Conservation (phyloP, 2,797 vertebrate species). For the Liasis olivaceus region DNA sequence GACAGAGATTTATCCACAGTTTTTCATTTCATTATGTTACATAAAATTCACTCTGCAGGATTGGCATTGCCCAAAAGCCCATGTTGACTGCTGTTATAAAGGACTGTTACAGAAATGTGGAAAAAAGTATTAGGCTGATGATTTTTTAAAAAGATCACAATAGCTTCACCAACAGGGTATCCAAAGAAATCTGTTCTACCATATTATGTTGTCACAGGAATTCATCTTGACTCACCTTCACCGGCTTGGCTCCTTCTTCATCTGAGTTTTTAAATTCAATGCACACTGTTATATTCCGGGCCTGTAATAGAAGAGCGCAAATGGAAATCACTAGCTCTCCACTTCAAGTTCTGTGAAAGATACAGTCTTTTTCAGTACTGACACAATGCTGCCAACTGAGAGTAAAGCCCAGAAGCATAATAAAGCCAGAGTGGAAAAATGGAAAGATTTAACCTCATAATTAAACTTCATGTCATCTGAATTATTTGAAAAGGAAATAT, state of each 20-base stretch:
- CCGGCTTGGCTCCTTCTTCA: conserved; percentile 86
- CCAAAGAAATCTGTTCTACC: neutral
- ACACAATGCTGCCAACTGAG: neutral
- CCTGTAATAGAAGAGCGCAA: conserved; percentile 77
- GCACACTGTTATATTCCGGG: conserved; percentile 93
- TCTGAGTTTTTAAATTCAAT: conserved; percentile 95
- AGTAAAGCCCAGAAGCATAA: neutral
- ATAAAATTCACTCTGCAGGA: neutral
- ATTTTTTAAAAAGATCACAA: neutral
- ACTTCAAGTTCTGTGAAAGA: conserved; percentile 51
- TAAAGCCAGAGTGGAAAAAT: conserved; percentile 40
- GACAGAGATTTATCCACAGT: neutral
- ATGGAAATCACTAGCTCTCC: conserved; percentile 32
- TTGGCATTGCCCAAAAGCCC: neutral
- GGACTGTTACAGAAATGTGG: neutral
- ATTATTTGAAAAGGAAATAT: conserved; percentile 11
- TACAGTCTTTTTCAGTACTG: conserved; percentile 42
- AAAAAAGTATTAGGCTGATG: conserved; percentile 20
- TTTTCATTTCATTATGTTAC: neutral
- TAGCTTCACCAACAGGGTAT: neutral
- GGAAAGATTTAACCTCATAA: conserved; percentile 21
- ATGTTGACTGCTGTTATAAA: conserved; percentile 28
- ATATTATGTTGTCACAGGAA: neutral
- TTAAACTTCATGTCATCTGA: conserved; percentile 7
- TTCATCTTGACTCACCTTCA: conserved; percentile 81